Percentiles rank a stretch among this genome's conserved stretches.
Conservation (phyloP, 2,797 vertebrate genomes). For the Nothura maculosa region DNA sequence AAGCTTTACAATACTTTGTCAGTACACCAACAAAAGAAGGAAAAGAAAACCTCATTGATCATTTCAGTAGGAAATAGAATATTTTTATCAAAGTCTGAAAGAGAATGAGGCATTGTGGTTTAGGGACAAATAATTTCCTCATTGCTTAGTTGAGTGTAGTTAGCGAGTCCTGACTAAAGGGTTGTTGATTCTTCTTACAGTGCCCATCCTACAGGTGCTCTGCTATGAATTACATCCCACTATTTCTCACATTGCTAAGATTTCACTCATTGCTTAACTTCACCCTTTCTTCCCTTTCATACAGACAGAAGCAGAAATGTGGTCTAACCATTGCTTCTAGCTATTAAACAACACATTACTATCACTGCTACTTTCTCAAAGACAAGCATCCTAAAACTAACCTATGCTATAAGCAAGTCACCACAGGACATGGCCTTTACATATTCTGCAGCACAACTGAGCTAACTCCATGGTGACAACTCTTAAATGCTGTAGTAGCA, state of each 20-base stretch:
- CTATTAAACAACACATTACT: not conserved
- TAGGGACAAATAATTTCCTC: not conserved
- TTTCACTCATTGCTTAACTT: constrained; percentile 22
- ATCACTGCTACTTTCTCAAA: not conserved
- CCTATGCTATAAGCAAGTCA: not conserved
- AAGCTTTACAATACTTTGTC: too few relatives aligned
- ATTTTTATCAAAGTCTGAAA: not conserved
- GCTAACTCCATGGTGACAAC: constrained; percentile 11
- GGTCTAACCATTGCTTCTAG: not conserved
- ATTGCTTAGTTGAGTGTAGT: not conserved
- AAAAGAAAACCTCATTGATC: not conserved
- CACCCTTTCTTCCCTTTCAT: not conserved
- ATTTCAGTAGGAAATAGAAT: not conserved
- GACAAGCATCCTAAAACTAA: not conserved
- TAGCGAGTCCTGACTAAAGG: not conserved
- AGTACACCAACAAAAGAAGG: not conserved
- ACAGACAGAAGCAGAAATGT: not conserved
- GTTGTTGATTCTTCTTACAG: not conserved
- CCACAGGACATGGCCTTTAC: not conserved
- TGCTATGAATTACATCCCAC: not conserved
- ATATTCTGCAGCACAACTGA: not conserved
- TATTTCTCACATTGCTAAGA: not conserved
- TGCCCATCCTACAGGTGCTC: not conserved
- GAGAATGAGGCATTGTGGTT: not conserved
- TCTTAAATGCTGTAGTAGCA: constrained; percentile 14